Conservation (phyloP, 2,797 vertebrate genomes). For the Karalla daura region DNA sequence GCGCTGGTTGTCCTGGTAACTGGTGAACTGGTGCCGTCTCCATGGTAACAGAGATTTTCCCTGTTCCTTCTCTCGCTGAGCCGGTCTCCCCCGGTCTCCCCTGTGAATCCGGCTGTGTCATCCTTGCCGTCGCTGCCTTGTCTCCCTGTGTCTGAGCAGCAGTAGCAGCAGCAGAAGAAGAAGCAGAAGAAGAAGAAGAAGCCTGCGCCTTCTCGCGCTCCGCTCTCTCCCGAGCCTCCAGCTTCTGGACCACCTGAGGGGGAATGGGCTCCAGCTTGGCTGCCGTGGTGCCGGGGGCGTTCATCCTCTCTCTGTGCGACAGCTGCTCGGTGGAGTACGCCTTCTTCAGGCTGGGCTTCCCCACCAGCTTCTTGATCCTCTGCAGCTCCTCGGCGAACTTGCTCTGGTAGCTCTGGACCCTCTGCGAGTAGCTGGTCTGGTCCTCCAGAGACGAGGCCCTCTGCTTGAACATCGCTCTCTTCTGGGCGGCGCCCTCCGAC, state of each 20-base stretch:
- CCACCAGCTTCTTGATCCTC: slow-evolving; percentile 90
- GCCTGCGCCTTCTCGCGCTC: too few species aligned
- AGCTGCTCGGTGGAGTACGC: slow-evolving; percentile 84
- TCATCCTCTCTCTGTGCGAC: slow-evolving; percentile 67
- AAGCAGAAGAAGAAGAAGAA: too few species aligned
- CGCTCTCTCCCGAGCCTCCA: slow-evolving; percentile 69
- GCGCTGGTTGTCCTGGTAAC: slow-evolving; percentile 78
- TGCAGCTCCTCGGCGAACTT: slow-evolving; percentile 92
- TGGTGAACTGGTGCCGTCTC: slow-evolving; percentile 75
- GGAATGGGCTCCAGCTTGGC: slow-evolving; percentile 76
- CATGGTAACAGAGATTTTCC: slow-evolving; percentile 70
- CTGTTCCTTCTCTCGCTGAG: slow-evolving; percentile 42
- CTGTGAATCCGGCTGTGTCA: slow-evolving; percentile 39
- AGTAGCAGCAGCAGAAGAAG: too few species aligned
- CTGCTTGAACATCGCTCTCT: slow-evolving; percentile 87
- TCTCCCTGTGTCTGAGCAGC: too few species aligned
- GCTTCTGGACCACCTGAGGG: slow-evolving; percentile 71
- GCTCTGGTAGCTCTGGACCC: slow-evolving; percentile 88
- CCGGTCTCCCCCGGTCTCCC: slow-evolving; percentile 30
- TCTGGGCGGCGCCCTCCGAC: slow-evolving; percentile 72
- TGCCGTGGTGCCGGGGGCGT: too few species aligned
- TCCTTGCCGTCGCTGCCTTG: slow-evolving; percentile 16
- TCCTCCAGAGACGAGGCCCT: slow-evolving; percentile 93
- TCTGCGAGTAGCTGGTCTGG: slow-evolving; percentile 83
- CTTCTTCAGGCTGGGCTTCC: slow-evolving; percentile 89